These are phyloP conservation scores for Papilio dardanus DNA, from an alignment of 1,140 invertebrate genomes.

Conservation along the genomic window DNA sequence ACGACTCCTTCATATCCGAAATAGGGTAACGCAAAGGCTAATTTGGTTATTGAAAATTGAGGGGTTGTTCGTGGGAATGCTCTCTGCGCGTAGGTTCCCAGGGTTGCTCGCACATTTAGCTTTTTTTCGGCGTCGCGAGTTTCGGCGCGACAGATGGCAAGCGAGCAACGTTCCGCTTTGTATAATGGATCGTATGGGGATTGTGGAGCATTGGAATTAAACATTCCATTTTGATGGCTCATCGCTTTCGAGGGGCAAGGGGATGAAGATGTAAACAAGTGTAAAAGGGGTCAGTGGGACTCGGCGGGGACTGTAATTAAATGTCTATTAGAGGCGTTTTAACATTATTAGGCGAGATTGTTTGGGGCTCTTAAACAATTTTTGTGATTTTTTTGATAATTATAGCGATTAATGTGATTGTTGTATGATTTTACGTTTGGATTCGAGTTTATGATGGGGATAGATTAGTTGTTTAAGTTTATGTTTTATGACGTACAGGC, in stretches of 20 bases:
- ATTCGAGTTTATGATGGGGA: background rate
- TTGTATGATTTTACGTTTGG: constrained; percentile 44
- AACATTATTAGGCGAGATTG: constrained; percentile 71
- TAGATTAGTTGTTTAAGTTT: constrained; percentile 42
- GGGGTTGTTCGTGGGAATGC: constrained; percentile 82
- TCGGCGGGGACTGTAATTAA: constrained; percentile 74
- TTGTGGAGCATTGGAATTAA: constrained; percentile 79
- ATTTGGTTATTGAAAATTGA: constrained; percentile 83
- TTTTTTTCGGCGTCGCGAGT: constrained; percentile 75
- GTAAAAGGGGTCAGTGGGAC: constrained; percentile 81
- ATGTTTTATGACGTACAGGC: constrained; percentile 40
- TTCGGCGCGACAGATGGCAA: constrained; percentile 82
- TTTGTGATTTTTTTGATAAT: constrained; percentile 63
- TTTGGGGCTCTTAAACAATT: constrained; percentile 53
- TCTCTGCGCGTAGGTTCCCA: constrained; percentile 78
- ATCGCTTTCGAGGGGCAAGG: constrained; percentile 63
- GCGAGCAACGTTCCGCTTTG: constrained; percentile 74
- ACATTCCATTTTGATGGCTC: constrained; percentile 80
- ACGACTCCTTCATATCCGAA: constrained; percentile 81
- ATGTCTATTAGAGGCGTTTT: constrained; percentile 79
- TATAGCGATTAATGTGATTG: constrained; percentile 56
- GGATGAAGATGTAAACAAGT: constrained; percentile 82
- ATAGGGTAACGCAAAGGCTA: constrained; percentile 82
- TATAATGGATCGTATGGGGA: constrained; percentile 80
- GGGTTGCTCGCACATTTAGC: constrained; percentile 78